Percentiles rank a stretch among this genome's conserved stretches.
These are phyloP conservation scores for Orthosia incerta DNA, from an alignment of 2,888 invertebrate species.

Conservation along the genomic window DNA sequence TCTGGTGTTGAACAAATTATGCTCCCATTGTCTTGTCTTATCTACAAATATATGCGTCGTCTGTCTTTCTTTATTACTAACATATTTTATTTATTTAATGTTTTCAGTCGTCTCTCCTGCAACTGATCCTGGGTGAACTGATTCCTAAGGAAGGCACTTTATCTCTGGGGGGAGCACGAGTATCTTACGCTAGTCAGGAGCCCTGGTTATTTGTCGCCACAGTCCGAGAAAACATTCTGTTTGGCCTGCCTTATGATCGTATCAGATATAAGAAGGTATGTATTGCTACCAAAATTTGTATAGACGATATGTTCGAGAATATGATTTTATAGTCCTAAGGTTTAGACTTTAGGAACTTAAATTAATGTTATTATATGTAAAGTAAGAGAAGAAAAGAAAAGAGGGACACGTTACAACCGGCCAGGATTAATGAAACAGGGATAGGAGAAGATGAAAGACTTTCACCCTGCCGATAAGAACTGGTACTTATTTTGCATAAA, in stretches of 20 bases:
- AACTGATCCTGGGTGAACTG: conserved; percentile 94
- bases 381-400: too few species aligned
- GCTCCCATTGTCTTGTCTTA: not conserved
- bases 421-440: not conserved
- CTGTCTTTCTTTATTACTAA: not conserved
- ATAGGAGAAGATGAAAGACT: not conserved
- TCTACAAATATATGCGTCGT: not conserved
- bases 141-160: conserved; percentile 91
- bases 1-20: not conserved
- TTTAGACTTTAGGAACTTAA: not conserved
- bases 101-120: conserved; percentile 92
- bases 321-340: not conserved
- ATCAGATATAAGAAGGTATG: conserved; percentile 87
- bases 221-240: conserved; percentile 95
- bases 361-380: not conserved
- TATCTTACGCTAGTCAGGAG: conserved; percentile 94
- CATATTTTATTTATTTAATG: not conserved
- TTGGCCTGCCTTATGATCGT: conserved; percentile 92
- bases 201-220: conserved; percentile 94
- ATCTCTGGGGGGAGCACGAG: conserved; percentile 90
- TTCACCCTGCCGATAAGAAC: not conserved
- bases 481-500: not conserved
- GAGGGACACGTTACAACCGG: too few species aligned
- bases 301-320: not conserved
- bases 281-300: not conserved